These are phyloP conservation scores for Amyelois transitella DNA, from an alignment of 1,140 invertebrate species.

Conservation along the genomic window DNA sequence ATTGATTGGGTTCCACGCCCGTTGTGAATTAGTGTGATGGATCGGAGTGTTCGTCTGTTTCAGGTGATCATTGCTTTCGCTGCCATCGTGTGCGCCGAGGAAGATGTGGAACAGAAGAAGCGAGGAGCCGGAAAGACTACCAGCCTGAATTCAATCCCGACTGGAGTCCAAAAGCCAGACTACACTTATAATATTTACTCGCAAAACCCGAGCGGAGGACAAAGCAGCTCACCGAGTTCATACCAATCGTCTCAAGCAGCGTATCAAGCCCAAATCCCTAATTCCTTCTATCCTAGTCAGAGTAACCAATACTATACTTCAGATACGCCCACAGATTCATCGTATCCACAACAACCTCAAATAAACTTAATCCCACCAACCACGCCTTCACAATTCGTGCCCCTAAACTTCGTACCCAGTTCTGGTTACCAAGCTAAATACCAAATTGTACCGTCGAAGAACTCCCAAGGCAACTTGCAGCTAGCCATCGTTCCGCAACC, in stretches of 20 bases:
- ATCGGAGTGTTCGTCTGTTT: conserved; percentile 27
- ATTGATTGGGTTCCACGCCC: conserved; percentile 29
- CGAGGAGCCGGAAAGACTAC: conserved; percentile 50
- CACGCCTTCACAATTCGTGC: conserved; percentile 47
- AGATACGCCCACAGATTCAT: conserved; percentile 20
- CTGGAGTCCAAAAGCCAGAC: conserved; percentile 56
- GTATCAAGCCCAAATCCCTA: conserved; percentile 47
- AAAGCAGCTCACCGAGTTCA: conserved; percentile 24
- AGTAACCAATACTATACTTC: conserved; percentile 41
- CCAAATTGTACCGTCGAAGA: conserved; percentile 45
- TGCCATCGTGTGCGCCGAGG: conserved; percentile 37
- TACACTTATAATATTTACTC: conserved; percentile 59
- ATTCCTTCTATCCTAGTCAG: conserved; percentile 60
- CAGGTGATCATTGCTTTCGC: conserved; percentile 53
- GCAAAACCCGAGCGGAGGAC: conserved; percentile 32
- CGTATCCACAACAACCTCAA: conserved; percentile 25
- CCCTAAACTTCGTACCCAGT: conserved; percentile 55
- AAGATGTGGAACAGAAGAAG: conserved; percentile 61
- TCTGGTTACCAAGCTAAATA: conserved; percentile 60
- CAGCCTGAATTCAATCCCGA: conserved; percentile 48
- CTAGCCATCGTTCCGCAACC: conserved; percentile 47
- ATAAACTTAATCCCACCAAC: conserved; percentile 28
- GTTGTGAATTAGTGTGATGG: conserved; percentile 22
- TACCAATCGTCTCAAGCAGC: background rate
- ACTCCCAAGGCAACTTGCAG: conserved; percentile 42